Evolutionary conservation across 2,797 vertebrate species (phyloP), one percentile per base, ranked within the genome.

Genomic region (Aselliscus stoliczkanus): DNA sequence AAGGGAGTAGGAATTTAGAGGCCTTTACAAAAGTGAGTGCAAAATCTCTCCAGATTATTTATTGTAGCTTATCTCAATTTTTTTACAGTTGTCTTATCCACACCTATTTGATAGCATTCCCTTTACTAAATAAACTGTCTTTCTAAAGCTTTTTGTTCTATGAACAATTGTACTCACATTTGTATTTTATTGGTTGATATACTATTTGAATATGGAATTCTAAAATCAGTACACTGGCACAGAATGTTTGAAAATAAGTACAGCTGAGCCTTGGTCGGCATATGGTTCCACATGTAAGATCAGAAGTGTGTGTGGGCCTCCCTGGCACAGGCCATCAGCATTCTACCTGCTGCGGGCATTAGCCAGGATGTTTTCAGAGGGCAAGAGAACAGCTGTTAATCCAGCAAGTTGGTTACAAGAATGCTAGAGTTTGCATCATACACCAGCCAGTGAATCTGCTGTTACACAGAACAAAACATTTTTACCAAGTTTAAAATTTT

Each of bases 81-180:
- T 8, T 88, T 21, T 79, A 23, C 5, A 8, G 3, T 77, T 82
- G 15, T 92, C 18, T 83, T n/a, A 42, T 54, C 47, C 47, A 65
- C 13, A 47, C 29, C 56, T 88, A 60, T 56, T 69, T 23, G 47
- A 52, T 76, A n/a, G 15, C 4, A 4, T 90, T 91, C 18, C 44
- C 72, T 94, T 87, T n/a, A 47, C 34, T 18, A 31, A 75, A 11
- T 83, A n/a, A 69, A 27, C 37, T 39, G 21, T 93, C 29, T 87
- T 95, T 95, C 70, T 87, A 69, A 95, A 69, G 65, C 29, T 80
- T 89, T 47, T 67, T 64, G 29, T 79, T 81, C 21, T 56, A n/a
- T 37, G 83, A 93, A 88, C 34, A 94, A 9, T 34, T 84, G 12
- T 42, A 65, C 37, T 72, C 84, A 39, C 7, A 13, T 47, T 76